A percentile compares a stretch with the other conserved stretches of the same genome.
Evolutionary conservation across 1,140 invertebrate genomes (phyloP).

Genomic region (Lerema accius): DNA sequence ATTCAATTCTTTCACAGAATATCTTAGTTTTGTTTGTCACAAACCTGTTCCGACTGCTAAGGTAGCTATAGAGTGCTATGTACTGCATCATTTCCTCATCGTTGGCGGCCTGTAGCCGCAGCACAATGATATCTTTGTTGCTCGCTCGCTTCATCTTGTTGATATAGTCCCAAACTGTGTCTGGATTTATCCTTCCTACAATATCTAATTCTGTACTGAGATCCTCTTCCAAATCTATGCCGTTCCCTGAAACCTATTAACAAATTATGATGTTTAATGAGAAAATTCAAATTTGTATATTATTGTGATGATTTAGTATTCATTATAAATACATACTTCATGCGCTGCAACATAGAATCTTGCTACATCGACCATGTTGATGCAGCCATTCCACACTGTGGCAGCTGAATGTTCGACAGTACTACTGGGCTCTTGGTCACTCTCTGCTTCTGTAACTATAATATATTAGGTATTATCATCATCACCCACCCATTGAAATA

Average conservation of each 20-base stretch:
- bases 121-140: slow-evolving; percentile 93
- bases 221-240: slow-evolving; percentile 87
- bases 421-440: slow-evolving; percentile 85
- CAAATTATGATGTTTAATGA: slow-evolving; percentile 7
- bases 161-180: slow-evolving; percentile 97
- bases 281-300: slow-evolving; percentile 31
- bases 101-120: slow-evolving; percentile 86
- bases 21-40: slow-evolving; percentile 6
- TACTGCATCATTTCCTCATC: slow-evolving; percentile 31
- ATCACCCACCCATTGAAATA: neutral
- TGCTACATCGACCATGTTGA: slow-evolving; percentile 95
- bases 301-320: slow-evolving; percentile 8
- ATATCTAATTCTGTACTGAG: slow-evolving; percentile 92
- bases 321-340: slow-evolving; percentile 85
- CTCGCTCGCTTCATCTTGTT: slow-evolving; percentile 94
- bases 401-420: slow-evolving; percentile 81
- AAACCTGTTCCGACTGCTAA: slow-evolving; percentile 6
- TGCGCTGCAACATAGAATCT: slow-evolving; percentile 93
- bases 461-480: slow-evolving; percentile 1
- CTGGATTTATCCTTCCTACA: slow-evolving; percentile 94
- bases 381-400: slow-evolving; percentile 92
- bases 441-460: slow-evolving; percentile 77
- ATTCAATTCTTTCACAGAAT: slow-evolving; percentile 4
- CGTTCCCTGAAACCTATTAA: slow-evolving; percentile 85
- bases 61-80: slow-evolving; percentile 7